Conservation (phyloP, 2,797 vertebrate species). For the Chrosomus eos region DNA sequence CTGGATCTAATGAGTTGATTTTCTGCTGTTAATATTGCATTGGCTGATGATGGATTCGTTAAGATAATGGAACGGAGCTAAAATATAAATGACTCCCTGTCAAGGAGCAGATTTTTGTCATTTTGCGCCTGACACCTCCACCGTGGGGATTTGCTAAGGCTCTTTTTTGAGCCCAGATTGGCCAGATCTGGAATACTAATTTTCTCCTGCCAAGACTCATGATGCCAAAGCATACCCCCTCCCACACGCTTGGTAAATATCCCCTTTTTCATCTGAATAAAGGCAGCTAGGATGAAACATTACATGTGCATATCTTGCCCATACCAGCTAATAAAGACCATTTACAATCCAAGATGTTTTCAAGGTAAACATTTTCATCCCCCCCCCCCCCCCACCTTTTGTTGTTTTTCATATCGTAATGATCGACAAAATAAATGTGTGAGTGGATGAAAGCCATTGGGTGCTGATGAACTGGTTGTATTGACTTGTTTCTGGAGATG, state of each 20-base stretch:
- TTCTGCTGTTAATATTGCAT: conserved; percentile 99
- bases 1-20: conserved; percentile 99
- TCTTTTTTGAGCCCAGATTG: conserved; percentile 83
- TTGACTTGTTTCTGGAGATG: conserved; percentile 75
- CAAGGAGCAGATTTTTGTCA: conserved; percentile 99
- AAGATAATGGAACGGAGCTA: conserved; percentile 99
- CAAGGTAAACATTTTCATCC: conserved; percentile 4
- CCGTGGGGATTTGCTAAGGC: conserved; percentile 84
- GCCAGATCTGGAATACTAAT: conserved; percentile 87
- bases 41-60: conserved; percentile 99
- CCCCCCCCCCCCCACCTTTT: neutral
- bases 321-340: conserved; percentile 19
- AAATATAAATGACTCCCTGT: conserved; percentile 99
- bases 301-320: neutral
- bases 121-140: conserved; percentile 93
- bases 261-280: conserved; percentile 44
- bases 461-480: conserved; percentile 68
- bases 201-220: conserved; percentile 76
- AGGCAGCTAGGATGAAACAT: conserved; percentile 17
- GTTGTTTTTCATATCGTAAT: conserved; percentile 48
- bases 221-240: conserved; percentile 66
- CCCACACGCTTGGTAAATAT: conserved; percentile 52
- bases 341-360: conserved; percentile 15
- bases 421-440: conserved; percentile 60
- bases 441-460: conserved; percentile 59